Conservation (phyloP, 2,797 vertebrate species). For the Avahi laniger region DNA sequence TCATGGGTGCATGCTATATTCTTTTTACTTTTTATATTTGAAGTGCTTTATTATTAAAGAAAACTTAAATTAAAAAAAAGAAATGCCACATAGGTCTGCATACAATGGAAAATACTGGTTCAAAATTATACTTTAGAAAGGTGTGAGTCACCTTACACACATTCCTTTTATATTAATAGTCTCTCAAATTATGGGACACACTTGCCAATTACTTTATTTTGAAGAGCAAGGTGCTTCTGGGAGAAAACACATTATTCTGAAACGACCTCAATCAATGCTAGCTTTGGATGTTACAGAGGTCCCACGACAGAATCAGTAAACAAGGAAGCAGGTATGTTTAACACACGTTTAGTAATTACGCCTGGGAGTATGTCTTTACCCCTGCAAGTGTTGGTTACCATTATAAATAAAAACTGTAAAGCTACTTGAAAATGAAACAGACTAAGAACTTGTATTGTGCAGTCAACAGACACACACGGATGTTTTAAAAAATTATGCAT, state of each 20-base stretch:
- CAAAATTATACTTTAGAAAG: no score
- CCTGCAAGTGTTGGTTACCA: background rate
- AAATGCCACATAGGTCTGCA: background rate
- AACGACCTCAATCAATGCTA: background rate
- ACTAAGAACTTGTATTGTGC: background rate
- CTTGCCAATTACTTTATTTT: constrained; percentile 38
- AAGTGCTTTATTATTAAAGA: background rate
- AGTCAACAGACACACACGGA: background rate
- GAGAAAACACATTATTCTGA: constrained; percentile 14
- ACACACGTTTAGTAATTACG: background rate
- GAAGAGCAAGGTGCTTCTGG: constrained; percentile 33
- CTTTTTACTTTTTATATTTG: background rate
- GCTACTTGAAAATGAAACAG: background rate
- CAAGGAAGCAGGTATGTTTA: background rate
- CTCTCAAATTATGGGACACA: background rate
- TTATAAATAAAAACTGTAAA: constrained; percentile 15
- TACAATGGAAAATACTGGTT: no score
- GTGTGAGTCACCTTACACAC: background rate
- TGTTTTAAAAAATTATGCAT: background rate
- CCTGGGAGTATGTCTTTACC: background rate
- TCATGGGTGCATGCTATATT: background rate
- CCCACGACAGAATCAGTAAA: background rate
- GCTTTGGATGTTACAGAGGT: background rate
- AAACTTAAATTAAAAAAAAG: background rate
- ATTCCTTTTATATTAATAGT: background rate